Base-by-base conservation (phyloP, 2,888 invertebrate species). In the Trachelus troglodyta region DNA sequence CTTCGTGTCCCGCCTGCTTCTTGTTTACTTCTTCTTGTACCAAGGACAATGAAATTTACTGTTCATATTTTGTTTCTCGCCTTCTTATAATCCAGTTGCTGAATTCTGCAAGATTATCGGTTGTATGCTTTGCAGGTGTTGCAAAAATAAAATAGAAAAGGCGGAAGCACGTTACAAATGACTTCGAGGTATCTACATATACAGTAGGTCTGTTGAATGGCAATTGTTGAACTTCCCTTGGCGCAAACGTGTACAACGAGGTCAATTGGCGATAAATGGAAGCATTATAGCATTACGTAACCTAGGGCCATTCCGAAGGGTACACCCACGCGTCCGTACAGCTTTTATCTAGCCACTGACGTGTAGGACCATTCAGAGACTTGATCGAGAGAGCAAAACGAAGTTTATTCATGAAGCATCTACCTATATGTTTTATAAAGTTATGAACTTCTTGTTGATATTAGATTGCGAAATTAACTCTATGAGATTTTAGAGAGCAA, bases 211-310 rank as follows among this genome's bases (percentile, higher is more conserved):
- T 80, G 88, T 87, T 90, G 89, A 90, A 90, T 91, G 89, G 91
- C 90, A 91, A 91, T 91, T 91, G 91, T 91, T 91, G 89, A 91
- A 91, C 90, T 91, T 91, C 91, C 91, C 90, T 90, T 87, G 87
- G 85, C 87, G 86, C 87, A 90, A 90, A 90, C 89, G 90, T 90
- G 89, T 88, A 87, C 89, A 91, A 91, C 90, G 91, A 91, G 91
- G 91, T 91, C 91, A 91, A 91, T 91, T 91, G 91, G 88, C 89
- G 87, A 90, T 91, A 91, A 91, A 91, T 90, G 89, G 86, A 86
- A 85, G 88, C 87, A 91, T 91, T 91, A 91, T 87, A 87, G 86
- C 85, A 89, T 91, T 91, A 89, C 90, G 89, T 89, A 91, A 91
- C 87, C 87, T 90, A 90, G 90, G 91, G 89, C 90, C 89, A 89